Percentiles rank a stretch among this genome's conserved stretches.
Evolutionary conservation across 1,140 invertebrate species (phyloP).

Genomic region (Scaptomyza graminum): DNA sequence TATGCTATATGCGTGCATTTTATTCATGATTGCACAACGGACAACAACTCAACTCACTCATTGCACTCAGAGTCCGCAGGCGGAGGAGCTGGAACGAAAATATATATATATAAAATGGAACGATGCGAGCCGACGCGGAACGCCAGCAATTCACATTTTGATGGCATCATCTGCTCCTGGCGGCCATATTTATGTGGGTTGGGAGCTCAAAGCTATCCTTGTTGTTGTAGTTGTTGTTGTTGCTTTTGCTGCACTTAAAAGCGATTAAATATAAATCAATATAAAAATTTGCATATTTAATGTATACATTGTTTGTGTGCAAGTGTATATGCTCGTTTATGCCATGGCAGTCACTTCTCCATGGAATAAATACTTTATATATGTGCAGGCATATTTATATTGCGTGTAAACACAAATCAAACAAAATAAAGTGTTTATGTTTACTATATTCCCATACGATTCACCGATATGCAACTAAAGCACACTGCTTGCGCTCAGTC

Average conservation of each 20-base stretch:
- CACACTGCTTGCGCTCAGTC: background rate
- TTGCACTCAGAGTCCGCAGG: slow-evolving; percentile 29
- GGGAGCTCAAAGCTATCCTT: slow-evolving; percentile 6
- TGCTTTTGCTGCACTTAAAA: slow-evolving; percentile 61
- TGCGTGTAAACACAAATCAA: slow-evolving; percentile 6
- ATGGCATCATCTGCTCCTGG: slow-evolving; percentile 60
- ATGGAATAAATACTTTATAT: slow-evolving; percentile 23
- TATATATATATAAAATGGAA: no score
- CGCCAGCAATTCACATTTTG: slow-evolving; percentile 46
- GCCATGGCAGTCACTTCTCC: slow-evolving; percentile 39
- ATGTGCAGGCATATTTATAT: slow-evolving; percentile 44
- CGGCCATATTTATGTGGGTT: slow-evolving; percentile 48
- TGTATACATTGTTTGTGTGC: slow-evolving; percentile 18
- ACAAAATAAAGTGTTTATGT: slow-evolving; percentile 16
- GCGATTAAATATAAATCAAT: slow-evolving; percentile 83
- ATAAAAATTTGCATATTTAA: slow-evolving; percentile 79
- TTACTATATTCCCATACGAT: slow-evolving; percentile 13
- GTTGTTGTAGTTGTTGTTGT: slow-evolving; percentile 18
- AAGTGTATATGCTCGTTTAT: slow-evolving; percentile 24
- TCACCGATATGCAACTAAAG: slow-evolving; percentile 1
- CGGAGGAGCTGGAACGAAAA: background rate
- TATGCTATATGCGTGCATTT: slow-evolving; percentile 76
- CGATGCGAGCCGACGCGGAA: background rate
- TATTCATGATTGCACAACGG: slow-evolving; percentile 73
- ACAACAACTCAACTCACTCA: slow-evolving; percentile 40